These are phyloP conservation scores for Hydrolagus affinis DNA, from an alignment of 2,113 vertebrate species.

Conservation along the genomic window DNA sequence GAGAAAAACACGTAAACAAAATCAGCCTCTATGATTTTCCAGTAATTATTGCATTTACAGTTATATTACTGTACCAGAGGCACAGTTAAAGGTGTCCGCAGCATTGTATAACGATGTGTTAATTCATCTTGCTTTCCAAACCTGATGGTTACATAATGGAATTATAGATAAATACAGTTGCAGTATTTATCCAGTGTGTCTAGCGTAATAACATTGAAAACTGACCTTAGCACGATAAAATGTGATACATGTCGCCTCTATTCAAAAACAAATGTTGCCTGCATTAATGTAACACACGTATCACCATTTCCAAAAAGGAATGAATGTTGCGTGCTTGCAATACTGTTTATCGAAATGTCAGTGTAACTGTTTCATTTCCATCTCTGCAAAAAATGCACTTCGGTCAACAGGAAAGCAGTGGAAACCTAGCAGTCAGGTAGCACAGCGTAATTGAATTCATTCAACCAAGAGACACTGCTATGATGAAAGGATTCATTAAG, in stretches of 20 bases:
- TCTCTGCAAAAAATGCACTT: too few relatives aligned
- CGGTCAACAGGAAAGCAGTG: not conserved
- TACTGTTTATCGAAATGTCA: not conserved
- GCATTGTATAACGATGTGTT: not conserved
- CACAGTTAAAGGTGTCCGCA: not conserved
- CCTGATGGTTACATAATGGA: not conserved
- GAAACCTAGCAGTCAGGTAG: not conserved
- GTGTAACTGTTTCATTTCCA: not conserved
- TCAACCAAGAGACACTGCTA: not conserved
- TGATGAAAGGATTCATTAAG: not conserved
- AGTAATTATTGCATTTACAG: not conserved
- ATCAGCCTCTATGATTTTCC: constrained; percentile 17
- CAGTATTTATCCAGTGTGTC: not conserved
- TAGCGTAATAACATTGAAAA: not conserved
- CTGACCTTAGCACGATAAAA: not conserved
- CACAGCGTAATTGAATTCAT: not conserved
- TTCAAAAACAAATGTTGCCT: too few relatives aligned
- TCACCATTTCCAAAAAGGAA: not conserved
- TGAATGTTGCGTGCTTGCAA: not conserved
- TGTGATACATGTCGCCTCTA: not conserved
- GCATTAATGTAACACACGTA: too few relatives aligned
- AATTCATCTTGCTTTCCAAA: not conserved
- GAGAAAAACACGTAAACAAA: constrained; percentile 26
- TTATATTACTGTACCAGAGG: constrained; percentile 10
- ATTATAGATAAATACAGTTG: not conserved